Base-by-base conservation (phyloP, 2,113 vertebrate genomes). In the Mesembrinibis cayennensis region DNA sequence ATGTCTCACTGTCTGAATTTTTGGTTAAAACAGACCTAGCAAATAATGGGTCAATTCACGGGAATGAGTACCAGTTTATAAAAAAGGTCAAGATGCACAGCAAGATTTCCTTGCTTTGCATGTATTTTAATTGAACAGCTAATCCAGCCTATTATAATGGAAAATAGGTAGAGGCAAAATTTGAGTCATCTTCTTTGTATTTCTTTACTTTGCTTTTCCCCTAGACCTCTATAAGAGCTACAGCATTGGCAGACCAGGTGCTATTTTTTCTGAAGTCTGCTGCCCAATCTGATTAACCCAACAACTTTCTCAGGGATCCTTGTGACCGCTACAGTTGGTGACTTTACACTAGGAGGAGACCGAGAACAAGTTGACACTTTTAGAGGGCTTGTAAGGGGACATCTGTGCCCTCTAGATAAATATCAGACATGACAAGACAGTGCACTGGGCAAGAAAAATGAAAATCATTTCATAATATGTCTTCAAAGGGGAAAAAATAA, bases 51-150 rank as follows among this genome's bases (percentile, higher is more conserved):
- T 89, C 78, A 69, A 66, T 59, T 72, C 80, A 76, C 10, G 53
- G 61, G 45, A 93, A 79, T 16, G 18, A 84, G 21, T 2, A 1
- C 6, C 61, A 83, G 42, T 53, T 90, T 71, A 58, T 53, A 82
- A 52, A 83, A 93, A 90, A 85, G 71, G 62, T 95, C 91, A 93
- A 90, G 77, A 91, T 63, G 55, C 52, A 40, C 83, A 74, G 80
- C 59, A 83, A 58, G 82, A 66, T 58, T 91, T 87, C 53, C 55
- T 89, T 70, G 42, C 83, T 70, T 78, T 78, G 53, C 32, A 40
- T 89, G 91, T 92, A 50, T 81, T 94, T 94, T 91, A 94, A 91
- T 78, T 84, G 89, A 84, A 44, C 16, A 85, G 50, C 34, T 82
- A 91, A 97, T 96, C 89, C 69, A 76, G 45, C 25, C 61, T 81